Percentiles rank a stretch among this genome's conserved stretches.
Evolutionary conservation across 2,888 invertebrate genomes (phyloP).

Genomic region (Erebia palarica): DNA sequence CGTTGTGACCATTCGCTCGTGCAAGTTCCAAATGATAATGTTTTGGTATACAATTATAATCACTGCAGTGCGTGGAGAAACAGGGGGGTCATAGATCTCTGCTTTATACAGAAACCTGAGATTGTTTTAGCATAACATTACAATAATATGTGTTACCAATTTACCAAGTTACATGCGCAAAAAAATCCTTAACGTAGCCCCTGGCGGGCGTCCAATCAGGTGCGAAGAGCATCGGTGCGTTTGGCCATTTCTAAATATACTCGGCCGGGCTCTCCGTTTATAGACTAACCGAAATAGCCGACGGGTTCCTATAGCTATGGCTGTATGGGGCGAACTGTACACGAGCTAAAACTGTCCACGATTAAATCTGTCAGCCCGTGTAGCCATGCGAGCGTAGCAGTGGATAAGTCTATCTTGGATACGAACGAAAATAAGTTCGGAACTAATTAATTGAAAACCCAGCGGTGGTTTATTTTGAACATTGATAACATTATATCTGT

Average conservation of each 20-base stretch:
- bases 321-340: slow-evolving; percentile 31
- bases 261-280: slow-evolving; percentile 65
- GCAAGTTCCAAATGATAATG: no score
- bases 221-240: slow-evolving; percentile 65
- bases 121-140: no score
- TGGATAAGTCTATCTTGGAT: slow-evolving; percentile 14
- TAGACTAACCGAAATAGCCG: slow-evolving; percentile 73
- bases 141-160: neutral
- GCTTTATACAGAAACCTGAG: no score
- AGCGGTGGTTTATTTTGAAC: no score
- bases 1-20: no score
- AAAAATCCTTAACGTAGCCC: slow-evolving; percentile 39
- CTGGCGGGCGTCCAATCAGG: slow-evolving; percentile 76
- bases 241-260: slow-evolving; percentile 75
- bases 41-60: no score
- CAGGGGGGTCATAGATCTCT: no score
- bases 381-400: neutral
- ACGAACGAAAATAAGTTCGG: neutral
- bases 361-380: slow-evolving; percentile 15
- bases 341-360: slow-evolving; percentile 34
- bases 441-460: no score
- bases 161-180: slow-evolving; percentile 11
- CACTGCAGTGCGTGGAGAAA: no score
- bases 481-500: no score
- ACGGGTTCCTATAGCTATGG: slow-evolving; percentile 54